Conservation (phyloP, 2,797 vertebrate species). For the Cirrhinus molitorella region DNA sequence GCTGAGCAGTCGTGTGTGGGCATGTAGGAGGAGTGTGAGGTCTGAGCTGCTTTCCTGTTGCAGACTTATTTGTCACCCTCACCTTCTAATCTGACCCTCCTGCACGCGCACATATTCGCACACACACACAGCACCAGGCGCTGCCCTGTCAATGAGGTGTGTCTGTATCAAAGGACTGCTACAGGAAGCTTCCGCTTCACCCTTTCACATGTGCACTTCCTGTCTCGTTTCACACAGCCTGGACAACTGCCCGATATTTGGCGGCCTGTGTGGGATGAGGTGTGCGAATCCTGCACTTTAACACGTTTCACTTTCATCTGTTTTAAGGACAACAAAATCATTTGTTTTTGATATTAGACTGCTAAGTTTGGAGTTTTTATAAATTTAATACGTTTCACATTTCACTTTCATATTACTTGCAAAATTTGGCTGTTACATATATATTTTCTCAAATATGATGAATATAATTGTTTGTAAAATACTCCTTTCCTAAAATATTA, state of each 20-base stretch:
- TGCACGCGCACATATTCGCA: constrained; percentile 30
- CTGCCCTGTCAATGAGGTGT: constrained; percentile 71
- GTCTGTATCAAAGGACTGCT: constrained; percentile 70
- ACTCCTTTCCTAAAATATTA: background rate
- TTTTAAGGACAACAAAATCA: background rate
- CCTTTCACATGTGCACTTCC: constrained; percentile 51
- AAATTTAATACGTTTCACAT: too few species aligned
- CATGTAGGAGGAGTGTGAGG: constrained; percentile 36
- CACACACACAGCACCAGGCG: constrained; percentile 25
- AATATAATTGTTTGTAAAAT: background rate
- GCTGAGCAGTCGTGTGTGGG: constrained; percentile 12
- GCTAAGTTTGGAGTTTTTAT: background rate
- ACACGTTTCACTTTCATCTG: background rate
- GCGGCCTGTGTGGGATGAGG: constrained; percentile 24
- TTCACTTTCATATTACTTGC: background rate
- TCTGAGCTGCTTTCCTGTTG: constrained; percentile 50
- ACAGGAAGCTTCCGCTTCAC: constrained; percentile 68
- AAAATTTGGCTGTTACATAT: background rate
- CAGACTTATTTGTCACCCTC: constrained; percentile 55
- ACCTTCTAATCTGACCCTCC: constrained; percentile 54
- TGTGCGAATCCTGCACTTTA: background rate
- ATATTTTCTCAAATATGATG: background rate
- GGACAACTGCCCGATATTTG: constrained; percentile 38
- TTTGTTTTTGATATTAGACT: background rate
- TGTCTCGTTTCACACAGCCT: constrained; percentile 41